Evolutionary conservation across 2,113 vertebrate genomes (phyloP), one percentile per base, ranked within the genome.

Genomic region (Ammodytes marinus): DNA sequence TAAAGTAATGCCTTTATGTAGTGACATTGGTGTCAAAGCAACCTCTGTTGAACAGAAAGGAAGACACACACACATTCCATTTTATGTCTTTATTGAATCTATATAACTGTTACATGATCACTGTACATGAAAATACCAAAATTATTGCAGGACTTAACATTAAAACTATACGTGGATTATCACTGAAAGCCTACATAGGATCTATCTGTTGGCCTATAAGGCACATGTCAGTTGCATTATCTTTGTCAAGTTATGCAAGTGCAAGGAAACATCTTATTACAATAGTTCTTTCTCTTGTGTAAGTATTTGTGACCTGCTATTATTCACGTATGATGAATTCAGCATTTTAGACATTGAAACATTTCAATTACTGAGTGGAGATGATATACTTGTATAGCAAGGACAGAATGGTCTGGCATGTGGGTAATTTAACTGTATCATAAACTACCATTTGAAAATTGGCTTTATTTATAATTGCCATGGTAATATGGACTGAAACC

Each of bases 1-100:
- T 65, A 14, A 75, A 55, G 50, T 65, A 14, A 13, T 53, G 14
- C 59, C 59, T 7, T 45, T 49, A 64, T 45, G 59, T 54, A 49
- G 59, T 45, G 47, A 74, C 40, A 54, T 9, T 15, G 0, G 5
- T 17, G 40, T 55, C 10, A 45, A 3, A 12, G 49, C 39, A 74
- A 37, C 8, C n/a, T 27, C n/a, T 8, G 45, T 17, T 19, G 2
- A 49, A 37, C 27, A 19, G 4, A n/a, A 40, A 13, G 19, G 6
- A 60, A 49, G 13, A 17, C 40, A 58, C 13, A 46, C 15, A 14
- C 67, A 45, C 52, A 43, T 13, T 54, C 1, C 6, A 54, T 19
- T 69, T 19, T 3, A 37, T 40, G 0, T 9, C 13, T 8, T 73
- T 50, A 40, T 6, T 46, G 8, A 45, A 46, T 46, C 8, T 6